Percentiles rank a stretch among this genome's conserved stretches.
phyloP scores from a whole-genome alignment of 1,140 invertebrate genomes.

The Formica exsecta region DNA sequence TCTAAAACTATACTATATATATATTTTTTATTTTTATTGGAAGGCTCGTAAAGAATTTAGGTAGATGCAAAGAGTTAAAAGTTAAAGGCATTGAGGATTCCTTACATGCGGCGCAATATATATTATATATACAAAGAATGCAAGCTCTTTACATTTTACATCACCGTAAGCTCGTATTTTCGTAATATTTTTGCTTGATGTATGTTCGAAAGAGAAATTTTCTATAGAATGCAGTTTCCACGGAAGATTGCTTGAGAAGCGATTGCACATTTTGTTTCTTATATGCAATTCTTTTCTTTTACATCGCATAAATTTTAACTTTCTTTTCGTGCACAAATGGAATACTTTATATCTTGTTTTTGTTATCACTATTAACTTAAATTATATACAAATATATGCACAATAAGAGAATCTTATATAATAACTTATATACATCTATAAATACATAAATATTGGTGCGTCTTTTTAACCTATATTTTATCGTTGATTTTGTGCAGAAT shows the following conservation, averaged over 20 bases:
- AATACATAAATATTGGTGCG: background rate
- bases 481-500: background rate
- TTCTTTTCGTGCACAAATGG: background rate
- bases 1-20: background rate
- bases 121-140: background rate
- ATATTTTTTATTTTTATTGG: background rate
- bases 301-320: background rate
- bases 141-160: slow-evolving; percentile 13
- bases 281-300: slow-evolving; percentile 36
- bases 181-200: slow-evolving; percentile 33
- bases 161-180: background rate
- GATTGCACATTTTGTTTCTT: slow-evolving; percentile 22
- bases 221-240: slow-evolving; percentile 3
- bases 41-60: background rate
- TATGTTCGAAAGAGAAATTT: slow-evolving; percentile 37
- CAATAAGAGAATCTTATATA: background rate
- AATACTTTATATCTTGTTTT: background rate
- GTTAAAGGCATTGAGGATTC: background rate
- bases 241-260: slow-evolving; percentile 26
- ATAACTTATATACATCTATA: background rate
- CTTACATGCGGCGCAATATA: background rate
- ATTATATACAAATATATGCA: background rate
- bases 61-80: slow-evolving; percentile 1
- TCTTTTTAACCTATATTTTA: background rate
- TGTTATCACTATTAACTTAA: slow-evolving; percentile 12